Evolutionary conservation across 2,888 invertebrate genomes (phyloP).

Genomic region (Agrochola macilenta): DNA sequence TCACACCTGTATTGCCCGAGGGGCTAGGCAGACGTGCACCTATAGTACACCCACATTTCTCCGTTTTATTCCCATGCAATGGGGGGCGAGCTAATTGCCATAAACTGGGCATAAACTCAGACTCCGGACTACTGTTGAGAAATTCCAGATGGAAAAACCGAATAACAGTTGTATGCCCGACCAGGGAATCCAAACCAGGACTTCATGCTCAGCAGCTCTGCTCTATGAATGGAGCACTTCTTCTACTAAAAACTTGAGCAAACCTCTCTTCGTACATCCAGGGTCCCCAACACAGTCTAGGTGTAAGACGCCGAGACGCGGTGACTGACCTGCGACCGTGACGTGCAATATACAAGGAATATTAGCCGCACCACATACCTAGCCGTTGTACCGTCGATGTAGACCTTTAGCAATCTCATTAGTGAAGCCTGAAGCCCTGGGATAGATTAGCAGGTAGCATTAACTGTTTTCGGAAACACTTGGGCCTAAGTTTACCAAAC

Average conservation of each 20-base stretch:
- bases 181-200: not conserved
- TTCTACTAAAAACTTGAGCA: not conserved
- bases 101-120: no score
- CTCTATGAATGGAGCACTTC: not conserved
- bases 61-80: no score
- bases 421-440: constrained; percentile 7
- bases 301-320: constrained; percentile 72
- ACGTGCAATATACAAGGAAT: constrained; percentile 64
- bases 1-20: not conserved
- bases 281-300: constrained; percentile 65
- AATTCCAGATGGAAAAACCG: not conserved
- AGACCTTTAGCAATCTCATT: constrained; percentile 53
- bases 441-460: constrained; percentile 33
- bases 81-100: no score
- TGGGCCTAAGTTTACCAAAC: constrained; percentile 5
- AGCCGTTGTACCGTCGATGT: constrained; percentile 14
- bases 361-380: constrained; percentile 52
- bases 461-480: not conserved
- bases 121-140: not conserved
- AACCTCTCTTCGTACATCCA: constrained; percentile 50
- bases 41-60: not conserved
- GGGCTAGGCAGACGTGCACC: not conserved
- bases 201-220: not conserved
- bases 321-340: constrained; percentile 76
- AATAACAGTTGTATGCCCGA: not conserved